Base-by-base conservation (phyloP, 2,797 vertebrate species). In the Cryptoprocta ferox region DNA sequence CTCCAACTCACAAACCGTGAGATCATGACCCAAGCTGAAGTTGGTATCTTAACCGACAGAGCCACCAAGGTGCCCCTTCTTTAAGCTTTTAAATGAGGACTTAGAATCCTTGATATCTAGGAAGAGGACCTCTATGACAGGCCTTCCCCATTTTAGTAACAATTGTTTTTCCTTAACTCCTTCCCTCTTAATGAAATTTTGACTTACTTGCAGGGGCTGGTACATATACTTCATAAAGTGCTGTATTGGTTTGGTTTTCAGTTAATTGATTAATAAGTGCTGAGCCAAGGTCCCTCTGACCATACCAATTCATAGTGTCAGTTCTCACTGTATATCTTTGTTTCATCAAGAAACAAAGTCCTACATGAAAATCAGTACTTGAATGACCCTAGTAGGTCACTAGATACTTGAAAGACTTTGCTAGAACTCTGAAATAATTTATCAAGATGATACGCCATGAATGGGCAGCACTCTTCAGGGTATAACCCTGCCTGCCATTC, bases 361-460 rank as follows among this genome's bases (percentile, higher is more conserved):
- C 21, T 24, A 13, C 6, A 3, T 63, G 35, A 92, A 82, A 92
- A 93, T 63, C 39, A 83, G 26, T 66, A 89, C 56, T 32, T 48
- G 1, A 95, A 91, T 83, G 8, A 12, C 26, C 50, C 85, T 10
- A 26, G 48, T 42, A 78, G 14, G 10, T 89, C 28, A 90, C 14
- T 61, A 80, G 3, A 84, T 59, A 90, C 56, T 75, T 87, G 71
- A 24, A 84, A 97, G 18, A 86, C 11, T 71, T 90, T 81, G 7
- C 53, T 53, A 59, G 37, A 94, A 35, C 13, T 81, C 70, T 90
- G 68, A 84, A 90, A 70, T 94, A 71, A 83, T 53, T 88, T 15
- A 84, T 65, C 53, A 68, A 73, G n/a, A 89, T 92, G 12, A 81
- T 90, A 87, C 59, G 16, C 21, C 32, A 79, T 95, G 53, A 94